Conservation (phyloP, 2,797 vertebrate species). For the Megalops cyprinoides region DNA sequence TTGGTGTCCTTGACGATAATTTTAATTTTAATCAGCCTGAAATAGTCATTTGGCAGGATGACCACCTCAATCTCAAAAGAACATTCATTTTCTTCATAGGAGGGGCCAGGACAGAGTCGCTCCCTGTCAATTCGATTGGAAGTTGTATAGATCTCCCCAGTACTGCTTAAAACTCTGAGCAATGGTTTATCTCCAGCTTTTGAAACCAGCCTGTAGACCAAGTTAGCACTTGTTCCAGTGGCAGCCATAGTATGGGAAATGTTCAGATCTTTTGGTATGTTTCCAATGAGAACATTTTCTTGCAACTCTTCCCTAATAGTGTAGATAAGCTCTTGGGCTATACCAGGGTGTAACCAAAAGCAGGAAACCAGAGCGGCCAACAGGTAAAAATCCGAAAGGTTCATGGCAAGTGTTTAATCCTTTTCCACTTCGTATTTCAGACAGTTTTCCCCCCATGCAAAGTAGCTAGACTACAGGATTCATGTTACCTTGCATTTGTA, state of each 20-base stretch:
- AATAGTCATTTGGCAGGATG: constrained; percentile 98
- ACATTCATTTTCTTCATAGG: constrained; percentile 94
- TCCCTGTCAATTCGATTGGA: constrained; percentile 96
- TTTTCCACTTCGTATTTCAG: constrained; percentile 77
- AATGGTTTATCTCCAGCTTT: constrained; percentile 97
- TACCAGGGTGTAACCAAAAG: constrained; percentile 93
- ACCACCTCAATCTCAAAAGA: constrained; percentile 99
- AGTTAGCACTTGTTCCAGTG: constrained; percentile 90
- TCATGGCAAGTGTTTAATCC: constrained; percentile 85
- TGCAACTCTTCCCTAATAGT: constrained; percentile 97
- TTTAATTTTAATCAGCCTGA: constrained; percentile 98
- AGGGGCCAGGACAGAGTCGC: constrained; percentile 93
- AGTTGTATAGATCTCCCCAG: constrained; percentile 96
- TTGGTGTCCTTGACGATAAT: constrained; percentile 98
- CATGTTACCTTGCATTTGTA: constrained; percentile 81
- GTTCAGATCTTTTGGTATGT: constrained; percentile 99
- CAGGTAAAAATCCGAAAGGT: constrained; percentile 99
- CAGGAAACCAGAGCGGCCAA: constrained; percentile 92
- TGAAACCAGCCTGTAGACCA: constrained; percentile 97
- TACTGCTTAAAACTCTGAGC: constrained; percentile 94
- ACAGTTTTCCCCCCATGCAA: constrained; percentile 77
- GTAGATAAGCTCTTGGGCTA: constrained; percentile 98
- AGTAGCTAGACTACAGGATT: constrained; percentile 78
- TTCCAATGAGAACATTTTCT: constrained; percentile 98
- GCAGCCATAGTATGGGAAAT: constrained; percentile 95